These are phyloP conservation scores for Tympanoctomys barrerae DNA, from an alignment of 2,797 vertebrate genomes.

Conservation along the genomic window DNA sequence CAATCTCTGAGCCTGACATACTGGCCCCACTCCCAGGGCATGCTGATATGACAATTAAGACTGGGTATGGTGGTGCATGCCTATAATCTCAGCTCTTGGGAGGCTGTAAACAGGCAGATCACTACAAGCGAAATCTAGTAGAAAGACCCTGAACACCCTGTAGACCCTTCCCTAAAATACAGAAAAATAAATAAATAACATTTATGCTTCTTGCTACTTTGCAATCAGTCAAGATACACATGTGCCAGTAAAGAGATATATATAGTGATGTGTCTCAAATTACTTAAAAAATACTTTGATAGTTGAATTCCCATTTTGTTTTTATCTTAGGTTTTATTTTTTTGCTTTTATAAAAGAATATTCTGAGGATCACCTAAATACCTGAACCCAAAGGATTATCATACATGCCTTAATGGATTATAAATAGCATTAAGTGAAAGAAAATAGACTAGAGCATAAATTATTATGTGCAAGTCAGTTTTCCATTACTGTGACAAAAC, in stretches of 20 bases:
- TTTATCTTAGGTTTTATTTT: background rate
- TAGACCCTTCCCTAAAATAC: no score
- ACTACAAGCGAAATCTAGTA: no score
- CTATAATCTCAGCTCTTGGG: no score
- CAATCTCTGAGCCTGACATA: no score
- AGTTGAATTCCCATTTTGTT: slow-evolving; percentile 6
- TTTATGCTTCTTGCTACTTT: background rate
- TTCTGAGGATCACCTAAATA: background rate
- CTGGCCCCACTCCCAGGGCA: no score
- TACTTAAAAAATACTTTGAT: slow-evolving; percentile 4
- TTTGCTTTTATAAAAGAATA: background rate
- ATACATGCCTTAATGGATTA: background rate
- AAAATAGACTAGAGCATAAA: background rate
- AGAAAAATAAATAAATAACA: background rate
- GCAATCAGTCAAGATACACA: background rate
- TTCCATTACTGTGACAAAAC: background rate
- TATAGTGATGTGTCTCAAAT: background rate
- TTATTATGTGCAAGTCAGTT: background rate
- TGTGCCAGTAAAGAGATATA: background rate
- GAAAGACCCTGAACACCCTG: no score
- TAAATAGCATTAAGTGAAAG: slow-evolving; percentile 5
- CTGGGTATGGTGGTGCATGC: no score
- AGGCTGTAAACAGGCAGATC: no score
- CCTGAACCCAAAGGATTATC: background rate
- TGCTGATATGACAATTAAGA: no score